Base-by-base conservation (phyloP, 2,113 vertebrate species). In the Macaca mulatta region DNA sequence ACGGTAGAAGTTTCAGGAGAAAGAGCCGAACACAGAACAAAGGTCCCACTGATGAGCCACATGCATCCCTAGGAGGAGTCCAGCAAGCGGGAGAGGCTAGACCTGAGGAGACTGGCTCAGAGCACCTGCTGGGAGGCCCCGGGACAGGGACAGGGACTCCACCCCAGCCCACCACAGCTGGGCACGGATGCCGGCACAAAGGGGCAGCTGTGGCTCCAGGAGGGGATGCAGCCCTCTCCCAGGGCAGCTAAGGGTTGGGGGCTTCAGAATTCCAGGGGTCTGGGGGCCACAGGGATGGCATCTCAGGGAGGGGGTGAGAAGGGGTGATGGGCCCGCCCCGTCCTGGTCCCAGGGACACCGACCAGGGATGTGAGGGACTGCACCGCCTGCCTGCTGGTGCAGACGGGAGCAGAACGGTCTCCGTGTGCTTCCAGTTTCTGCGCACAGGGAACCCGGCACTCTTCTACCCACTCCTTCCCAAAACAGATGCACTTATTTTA, bases 381-480 rank as follows among this genome's bases (percentile, higher is more conserved):
- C 1, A 9, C 55, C 69, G 2, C 61, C 38, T 5, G 75, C 83
- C 84, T 78, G 67, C 35, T 93, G 97, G 94, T 22, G 6, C 52
- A 70, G 32, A 40, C 12, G 17, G 93, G 40, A 79, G 69, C 3
- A 0, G 93, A 88, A 96, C 13, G 1, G 38, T 83, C 69, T 86
- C 72, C 0, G 6, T 5, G 55, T 38, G 91, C 83, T 91, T 80
- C 5, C 12, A 64, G 61, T 27, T 30, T 96, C 90, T 0, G 4
- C 59, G 94, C 87, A 61, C 48, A 86, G 94, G 96, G 75, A 97
- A 85, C 43, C 97, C 38, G 8, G 96, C 93, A 93, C 93, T 97
- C 95, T 97, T 87, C 97, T 95, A 74, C 97, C 97, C 97, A 94
- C 97, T 96, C 93, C 45, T 94, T 97, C 96, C 98, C 96, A 90